Percentiles rank a stretch among this genome's conserved stretches.
Conservation (phyloP, 2,888 invertebrate genomes). For the Tipula lateralis region DNA sequence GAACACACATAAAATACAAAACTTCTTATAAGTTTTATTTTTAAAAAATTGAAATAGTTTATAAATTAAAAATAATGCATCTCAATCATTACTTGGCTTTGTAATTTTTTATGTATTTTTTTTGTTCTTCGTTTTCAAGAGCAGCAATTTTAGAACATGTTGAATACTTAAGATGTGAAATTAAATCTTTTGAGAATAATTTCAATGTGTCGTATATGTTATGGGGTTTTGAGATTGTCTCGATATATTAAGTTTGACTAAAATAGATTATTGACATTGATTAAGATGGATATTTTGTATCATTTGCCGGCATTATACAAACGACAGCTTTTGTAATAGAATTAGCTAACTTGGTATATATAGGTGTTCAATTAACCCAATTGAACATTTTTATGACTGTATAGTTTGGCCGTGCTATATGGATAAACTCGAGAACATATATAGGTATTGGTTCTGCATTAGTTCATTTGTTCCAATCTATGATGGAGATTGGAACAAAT, state of each 20-base stretch:
- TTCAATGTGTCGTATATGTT: background rate
- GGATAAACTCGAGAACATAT: no score
- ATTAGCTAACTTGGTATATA: background rate
- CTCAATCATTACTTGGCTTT: conserved; percentile 1
- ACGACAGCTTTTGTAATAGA: background rate
- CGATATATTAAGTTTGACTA: background rate
- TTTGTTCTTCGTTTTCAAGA: background rate
- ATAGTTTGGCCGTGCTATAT: no score
- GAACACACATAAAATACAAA: background rate
- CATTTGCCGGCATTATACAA: background rate
- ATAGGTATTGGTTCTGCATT: no score
- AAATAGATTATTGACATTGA: conserved; percentile 24
- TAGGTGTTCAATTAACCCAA: background rate
- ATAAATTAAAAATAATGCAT: conserved; percentile 24
- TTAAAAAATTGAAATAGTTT: conserved; percentile 20
- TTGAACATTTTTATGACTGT: background rate
- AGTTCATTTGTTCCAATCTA: no score
- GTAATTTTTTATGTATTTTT: background rate
- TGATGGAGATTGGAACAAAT: no score
- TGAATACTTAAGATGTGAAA: conserved; percentile 11
- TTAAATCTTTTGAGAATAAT: background rate
- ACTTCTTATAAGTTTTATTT: conserved; percentile 4
- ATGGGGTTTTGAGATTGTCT: background rate
- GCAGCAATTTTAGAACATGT: conserved; percentile 19
- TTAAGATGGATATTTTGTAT: background rate